Evolutionary conservation across 2,113 vertebrate genomes (phyloP).

Genomic region (Scomber japonicus): DNA sequence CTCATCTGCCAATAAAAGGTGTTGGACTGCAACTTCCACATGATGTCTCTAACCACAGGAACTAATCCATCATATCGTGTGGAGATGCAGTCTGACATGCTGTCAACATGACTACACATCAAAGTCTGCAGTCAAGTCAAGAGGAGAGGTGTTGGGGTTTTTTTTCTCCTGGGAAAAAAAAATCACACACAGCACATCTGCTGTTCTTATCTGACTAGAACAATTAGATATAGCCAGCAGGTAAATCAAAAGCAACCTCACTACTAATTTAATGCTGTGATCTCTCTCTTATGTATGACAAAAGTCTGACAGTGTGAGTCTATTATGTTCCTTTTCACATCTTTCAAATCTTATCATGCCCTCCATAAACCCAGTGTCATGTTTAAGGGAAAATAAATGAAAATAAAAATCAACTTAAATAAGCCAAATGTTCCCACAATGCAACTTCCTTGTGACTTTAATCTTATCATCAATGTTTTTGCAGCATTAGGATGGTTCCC

Average conservation of each 20-base stretch:
- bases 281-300: not conserved
- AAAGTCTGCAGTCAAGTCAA: conserved; percentile 47
- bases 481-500: not conserved
- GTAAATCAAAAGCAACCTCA: conserved; percentile 10
- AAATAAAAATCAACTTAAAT: not conserved
- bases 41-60: conserved; percentile 62
- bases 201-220: not conserved
- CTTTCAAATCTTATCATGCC: not conserved
- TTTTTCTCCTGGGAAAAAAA: conserved; percentile 5
- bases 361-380: not conserved
- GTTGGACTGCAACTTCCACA: conserved; percentile 39
- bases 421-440: not conserved
- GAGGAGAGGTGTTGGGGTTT: conserved; percentile 29
- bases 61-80: conserved; percentile 66
- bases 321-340: not conserved
- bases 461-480: conserved; percentile 4
- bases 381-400: not conserved
- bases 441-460: not conserved
- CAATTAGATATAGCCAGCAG: not conserved
- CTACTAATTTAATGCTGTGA: not conserved
- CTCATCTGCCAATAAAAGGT: conserved; percentile 51
- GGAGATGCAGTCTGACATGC: conserved; percentile 66
- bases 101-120: conserved; percentile 68
- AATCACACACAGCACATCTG: not conserved
- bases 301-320: not conserved